Evolutionary conservation across 2,113 vertebrate species (phyloP).

Genomic region (Dipodomys stephensi): DNA sequence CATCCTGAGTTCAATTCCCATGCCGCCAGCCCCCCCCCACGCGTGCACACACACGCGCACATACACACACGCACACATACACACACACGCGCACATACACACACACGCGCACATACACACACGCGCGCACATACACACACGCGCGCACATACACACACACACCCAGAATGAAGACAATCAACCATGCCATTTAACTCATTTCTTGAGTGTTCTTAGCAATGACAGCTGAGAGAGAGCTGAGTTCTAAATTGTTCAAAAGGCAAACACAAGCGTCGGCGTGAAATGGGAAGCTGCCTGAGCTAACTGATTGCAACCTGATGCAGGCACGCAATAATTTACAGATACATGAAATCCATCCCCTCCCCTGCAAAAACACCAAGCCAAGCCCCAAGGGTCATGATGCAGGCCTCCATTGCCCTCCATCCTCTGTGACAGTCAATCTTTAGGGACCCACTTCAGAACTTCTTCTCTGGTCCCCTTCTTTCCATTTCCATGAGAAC

Average conservation of each 20-base stretch:
- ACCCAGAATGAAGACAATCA: constrained; percentile 7
- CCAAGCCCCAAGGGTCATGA: neutral
- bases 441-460: neutral
- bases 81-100: no score
- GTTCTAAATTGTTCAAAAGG: constrained; percentile 1
- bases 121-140: no score
- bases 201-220: neutral
- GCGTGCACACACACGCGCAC: no score
- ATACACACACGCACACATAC: no score
- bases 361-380: neutral
- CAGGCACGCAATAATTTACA: neutral
- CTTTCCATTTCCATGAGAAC: neutral
- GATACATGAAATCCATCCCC: neutral
- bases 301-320: neutral
- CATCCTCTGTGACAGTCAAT: neutral
- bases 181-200: neutral
- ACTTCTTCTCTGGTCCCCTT: neutral
- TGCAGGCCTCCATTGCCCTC: neutral
- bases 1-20: no score
- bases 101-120: no score
- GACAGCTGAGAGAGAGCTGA: constrained; percentile 12
- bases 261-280: neutral
- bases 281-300: neutral
- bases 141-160: no score
- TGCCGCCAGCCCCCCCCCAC: no score